These are phyloP conservation scores for Noctuana brunneofusca DNA, from an alignment of 2,888 invertebrate species.

Conservation along the genomic window DNA sequence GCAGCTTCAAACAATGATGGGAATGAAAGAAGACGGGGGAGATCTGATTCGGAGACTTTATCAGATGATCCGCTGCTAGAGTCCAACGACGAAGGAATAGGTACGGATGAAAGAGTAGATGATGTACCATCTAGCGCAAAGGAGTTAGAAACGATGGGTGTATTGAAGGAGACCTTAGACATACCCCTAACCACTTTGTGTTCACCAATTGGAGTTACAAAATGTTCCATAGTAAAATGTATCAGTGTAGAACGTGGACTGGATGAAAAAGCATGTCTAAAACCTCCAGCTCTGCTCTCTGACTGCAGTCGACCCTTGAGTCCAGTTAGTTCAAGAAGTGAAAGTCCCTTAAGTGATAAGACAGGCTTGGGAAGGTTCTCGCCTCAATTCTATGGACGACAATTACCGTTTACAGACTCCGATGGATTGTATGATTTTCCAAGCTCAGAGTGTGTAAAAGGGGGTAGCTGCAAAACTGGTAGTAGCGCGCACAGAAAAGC, in stretches of 20 bases:
- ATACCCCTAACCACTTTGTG: conserved; percentile 69
- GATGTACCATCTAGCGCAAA: conserved; percentile 88
- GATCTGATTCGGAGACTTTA: conserved; percentile 89
- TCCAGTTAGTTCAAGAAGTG: conserved; percentile 90
- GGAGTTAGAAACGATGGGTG: conserved; percentile 77
- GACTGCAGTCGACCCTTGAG: conserved; percentile 84
- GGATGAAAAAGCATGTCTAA: conserved; percentile 73
- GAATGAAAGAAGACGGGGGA: conserved; percentile 80
- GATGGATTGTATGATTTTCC: conserved; percentile 91
- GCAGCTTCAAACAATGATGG: conserved; percentile 71
- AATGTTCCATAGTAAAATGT: conserved; percentile 81
- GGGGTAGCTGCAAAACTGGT: conserved; percentile 77
- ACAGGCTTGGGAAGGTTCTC: conserved; percentile 87
- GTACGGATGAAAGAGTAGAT: conserved; percentile 89
- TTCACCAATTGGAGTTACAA: conserved; percentile 77
- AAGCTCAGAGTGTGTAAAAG: conserved; percentile 86
- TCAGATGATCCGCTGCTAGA: conserved; percentile 88
- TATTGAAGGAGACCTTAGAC: conserved; percentile 72
- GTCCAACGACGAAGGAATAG: conserved; percentile 90
- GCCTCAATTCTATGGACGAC: conserved; percentile 87
- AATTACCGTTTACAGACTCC: conserved; percentile 89
- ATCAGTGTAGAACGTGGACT: conserved; percentile 80
- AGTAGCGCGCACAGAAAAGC: conserved; percentile 83
- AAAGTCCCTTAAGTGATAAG: conserved; percentile 90
- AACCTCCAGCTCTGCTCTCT: conserved; percentile 81